These are phyloP conservation scores for Euspilapteryx auroguttella DNA, from an alignment of 2,888 invertebrate genomes.

Conservation along the genomic window DNA sequence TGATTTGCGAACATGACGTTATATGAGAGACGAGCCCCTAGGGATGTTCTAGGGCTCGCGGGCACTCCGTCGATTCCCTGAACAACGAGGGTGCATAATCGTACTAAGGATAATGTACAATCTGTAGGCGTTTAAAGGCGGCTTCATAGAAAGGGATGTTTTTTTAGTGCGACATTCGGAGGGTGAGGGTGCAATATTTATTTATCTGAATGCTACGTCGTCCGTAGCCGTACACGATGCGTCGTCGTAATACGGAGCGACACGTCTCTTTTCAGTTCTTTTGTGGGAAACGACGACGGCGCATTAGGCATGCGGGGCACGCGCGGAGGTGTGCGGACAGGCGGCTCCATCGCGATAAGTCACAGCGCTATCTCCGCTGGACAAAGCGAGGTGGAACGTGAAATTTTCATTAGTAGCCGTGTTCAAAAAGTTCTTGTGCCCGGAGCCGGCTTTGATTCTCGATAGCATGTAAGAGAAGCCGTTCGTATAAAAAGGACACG, in stretches of 20 bases:
- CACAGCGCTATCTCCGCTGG: conserved; percentile 32
- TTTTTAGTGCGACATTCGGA: conserved; percentile 53
- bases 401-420: conserved; percentile 55
- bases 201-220: conserved; percentile 48
- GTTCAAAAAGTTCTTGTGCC: conserved; percentile 44
- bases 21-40: conserved; percentile 50
- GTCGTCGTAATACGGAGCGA: conserved; percentile 34
- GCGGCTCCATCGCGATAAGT: conserved; percentile 44
- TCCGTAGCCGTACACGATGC: conserved; percentile 44
- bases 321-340: too few species aligned
- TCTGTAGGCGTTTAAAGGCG: conserved; percentile 63
- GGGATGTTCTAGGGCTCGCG: conserved; percentile 37
- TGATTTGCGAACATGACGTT: conserved; percentile 48
- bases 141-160: conserved; percentile 59
- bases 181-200: conserved; percentile 62
- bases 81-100: conserved; percentile 61
- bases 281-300: conserved; percentile 14
- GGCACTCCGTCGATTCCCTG: conserved; percentile 53
- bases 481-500: conserved; percentile 49
- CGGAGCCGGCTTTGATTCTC: conserved; percentile 47
- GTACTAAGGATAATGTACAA: conserved; percentile 62
- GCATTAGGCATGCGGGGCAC: too few species aligned
- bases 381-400: conserved; percentile 48
- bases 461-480: conserved; percentile 53
- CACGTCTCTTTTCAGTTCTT: conserved; percentile 18